Evolutionary conservation across 53 echinoderm and acorn worm species (phyloP).

Genomic region (Apostichopus leukothele): DNA sequence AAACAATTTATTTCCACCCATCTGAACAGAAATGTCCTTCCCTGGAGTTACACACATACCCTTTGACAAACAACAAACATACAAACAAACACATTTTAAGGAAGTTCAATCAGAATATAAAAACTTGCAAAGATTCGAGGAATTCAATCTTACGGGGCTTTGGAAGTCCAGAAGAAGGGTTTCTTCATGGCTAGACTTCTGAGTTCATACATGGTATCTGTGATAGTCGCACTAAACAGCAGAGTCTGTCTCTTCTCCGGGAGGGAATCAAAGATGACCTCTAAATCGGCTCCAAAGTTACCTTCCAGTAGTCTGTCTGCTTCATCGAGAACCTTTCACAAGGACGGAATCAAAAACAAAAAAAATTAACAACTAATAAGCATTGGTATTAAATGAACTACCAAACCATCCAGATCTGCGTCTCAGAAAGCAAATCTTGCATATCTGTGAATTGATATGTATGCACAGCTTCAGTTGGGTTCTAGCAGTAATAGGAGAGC

Average conservation of each 20-base stretch:
- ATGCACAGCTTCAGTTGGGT: too few species aligned
- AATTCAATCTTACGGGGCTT: constrained; percentile 76
- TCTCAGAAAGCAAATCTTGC: not conserved
- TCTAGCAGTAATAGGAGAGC: too few species aligned
- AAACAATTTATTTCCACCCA: too few species aligned
- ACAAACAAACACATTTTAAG: too few species aligned
- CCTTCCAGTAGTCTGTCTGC: constrained; percentile 91
- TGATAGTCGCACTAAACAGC: constrained; percentile 95
- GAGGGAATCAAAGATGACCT: constrained; percentile 88
- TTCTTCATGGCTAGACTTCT: constrained; percentile 77
- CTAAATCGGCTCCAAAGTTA: constrained; percentile 90
- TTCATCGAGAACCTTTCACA: constrained; percentile 83
- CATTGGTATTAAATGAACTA: not conserved
- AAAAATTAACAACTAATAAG: not conserved
- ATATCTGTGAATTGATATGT: not conserved
- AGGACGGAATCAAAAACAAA: not conserved
- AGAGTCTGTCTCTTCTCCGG: constrained; percentile 83
- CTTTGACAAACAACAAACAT: too few species aligned
- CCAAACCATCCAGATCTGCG: too few species aligned
- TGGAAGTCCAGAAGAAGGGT: constrained; percentile 89
- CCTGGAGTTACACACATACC: too few species aligned
- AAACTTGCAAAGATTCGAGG: not conserved
- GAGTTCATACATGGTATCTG: constrained; percentile 93
- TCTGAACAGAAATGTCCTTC: too few species aligned
- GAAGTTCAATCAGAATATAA: too few species aligned